phyloP scores from a whole-genome alignment of 1,140 invertebrate genomes.

The Sinonovacula constricta region DNA sequence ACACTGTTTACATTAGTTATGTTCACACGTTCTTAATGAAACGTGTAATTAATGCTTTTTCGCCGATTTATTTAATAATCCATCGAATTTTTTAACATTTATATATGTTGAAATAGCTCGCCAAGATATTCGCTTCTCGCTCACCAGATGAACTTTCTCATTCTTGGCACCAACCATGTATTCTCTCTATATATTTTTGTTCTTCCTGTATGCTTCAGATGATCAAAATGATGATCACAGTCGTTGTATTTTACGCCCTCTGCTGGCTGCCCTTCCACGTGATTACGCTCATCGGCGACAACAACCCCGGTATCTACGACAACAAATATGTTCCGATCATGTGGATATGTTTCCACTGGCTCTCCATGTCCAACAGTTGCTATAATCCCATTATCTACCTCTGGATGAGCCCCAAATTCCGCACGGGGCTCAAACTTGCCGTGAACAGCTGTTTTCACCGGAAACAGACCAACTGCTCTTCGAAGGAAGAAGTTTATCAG shows the following conservation, averaged over 20 bases:
- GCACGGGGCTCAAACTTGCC: slow-evolving; percentile 78
- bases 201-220: too few species aligned
- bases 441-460: slow-evolving; percentile 45
- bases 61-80: too few species aligned
- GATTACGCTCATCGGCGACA: slow-evolving; percentile 77
- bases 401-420: slow-evolving; percentile 91
- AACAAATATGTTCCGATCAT: slow-evolving; percentile 79
- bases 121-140: too few species aligned
- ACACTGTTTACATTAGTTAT: too few species aligned
- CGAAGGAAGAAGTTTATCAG: slow-evolving; percentile 33
- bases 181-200: too few species aligned
- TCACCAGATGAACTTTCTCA: too few species aligned
- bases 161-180: too few species aligned
- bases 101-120: too few species aligned
- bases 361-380: slow-evolving; percentile 94
- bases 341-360: slow-evolving; percentile 83
- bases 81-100: too few species aligned
- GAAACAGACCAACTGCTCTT: slow-evolving; percentile 16
- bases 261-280: slow-evolving; percentile 94
- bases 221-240: slow-evolving; percentile 94
- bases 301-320: slow-evolving; percentile 67
- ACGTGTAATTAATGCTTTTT: too few species aligned
- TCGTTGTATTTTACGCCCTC: slow-evolving; percentile 90
- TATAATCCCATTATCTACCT: slow-evolving; percentile 96
- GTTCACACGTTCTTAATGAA: too few species aligned